Evolutionary conservation across 2,888 invertebrate species (phyloP).

Genomic region (Heliconius ethilla): DNA sequence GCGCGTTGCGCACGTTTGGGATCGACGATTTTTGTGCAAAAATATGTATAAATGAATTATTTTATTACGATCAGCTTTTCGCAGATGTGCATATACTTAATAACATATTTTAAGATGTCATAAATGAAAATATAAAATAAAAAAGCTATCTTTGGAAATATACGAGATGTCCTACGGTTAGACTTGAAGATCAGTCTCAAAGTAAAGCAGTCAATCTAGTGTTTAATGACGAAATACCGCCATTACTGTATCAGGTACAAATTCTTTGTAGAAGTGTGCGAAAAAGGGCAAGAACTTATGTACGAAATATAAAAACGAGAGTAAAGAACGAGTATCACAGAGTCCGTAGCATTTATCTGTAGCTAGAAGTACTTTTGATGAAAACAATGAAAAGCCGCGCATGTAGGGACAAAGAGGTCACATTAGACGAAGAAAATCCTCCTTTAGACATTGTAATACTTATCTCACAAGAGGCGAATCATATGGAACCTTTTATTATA

Average conservation of each 20-base stretch:
- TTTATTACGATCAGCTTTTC: too few relatives aligned
- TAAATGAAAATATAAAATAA: too few relatives aligned
- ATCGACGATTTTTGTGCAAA: too few relatives aligned
- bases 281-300: slow-evolving; percentile 37
- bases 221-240: slow-evolving; percentile 23
- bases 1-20: too few relatives aligned
- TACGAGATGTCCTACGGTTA: too few relatives aligned
- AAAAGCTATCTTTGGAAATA: too few relatives aligned
- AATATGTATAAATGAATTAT: too few relatives aligned
- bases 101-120: too few relatives aligned
- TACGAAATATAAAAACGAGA: slow-evolving; percentile 33
- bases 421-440: slow-evolving; percentile 12
- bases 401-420: slow-evolving; percentile 30
- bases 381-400: slow-evolving; percentile 36
- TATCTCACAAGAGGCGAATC: neutral
- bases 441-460: neutral
- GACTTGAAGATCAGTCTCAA: neutral
- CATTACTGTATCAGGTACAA: slow-evolving; percentile 28
- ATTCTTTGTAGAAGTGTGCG: slow-evolving; percentile 21
- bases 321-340: slow-evolving; percentile 32
- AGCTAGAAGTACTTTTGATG: slow-evolving; percentile 38
- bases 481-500: neutral
- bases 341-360: slow-evolving; percentile 31
- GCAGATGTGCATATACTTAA: too few relatives aligned
- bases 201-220: slow-evolving; percentile 11